These are phyloP conservation scores for Hydrophis major DNA, from an alignment of 2,797 vertebrate genomes.

Conservation along the genomic window DNA sequence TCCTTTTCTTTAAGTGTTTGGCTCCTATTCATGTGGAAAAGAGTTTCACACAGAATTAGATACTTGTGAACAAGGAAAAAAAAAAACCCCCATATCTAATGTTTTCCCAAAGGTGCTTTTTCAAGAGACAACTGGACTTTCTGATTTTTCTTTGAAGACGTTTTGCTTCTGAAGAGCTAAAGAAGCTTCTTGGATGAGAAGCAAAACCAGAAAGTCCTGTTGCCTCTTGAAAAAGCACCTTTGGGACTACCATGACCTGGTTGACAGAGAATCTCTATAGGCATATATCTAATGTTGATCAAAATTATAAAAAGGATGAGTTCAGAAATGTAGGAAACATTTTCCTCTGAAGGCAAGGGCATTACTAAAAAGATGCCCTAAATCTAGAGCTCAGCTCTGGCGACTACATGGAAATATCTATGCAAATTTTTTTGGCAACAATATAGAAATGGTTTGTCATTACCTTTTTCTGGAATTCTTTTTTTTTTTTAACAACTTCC, in stretches of 20 bases:
- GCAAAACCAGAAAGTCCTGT: too few relatives aligned
- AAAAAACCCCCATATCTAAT: background rate
- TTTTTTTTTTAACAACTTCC: background rate
- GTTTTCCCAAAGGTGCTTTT: background rate
- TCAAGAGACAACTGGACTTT: background rate
- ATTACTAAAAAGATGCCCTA: background rate
- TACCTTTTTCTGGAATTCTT: background rate
- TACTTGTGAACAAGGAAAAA: background rate
- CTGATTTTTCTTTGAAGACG: background rate
- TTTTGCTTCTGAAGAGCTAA: too few relatives aligned
- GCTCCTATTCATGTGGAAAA: background rate
- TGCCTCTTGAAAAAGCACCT: too few relatives aligned
- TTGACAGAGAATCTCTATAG: background rate
- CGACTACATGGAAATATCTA: background rate
- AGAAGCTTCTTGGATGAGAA: too few relatives aligned
- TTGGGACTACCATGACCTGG: background rate
- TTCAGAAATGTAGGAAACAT: background rate
- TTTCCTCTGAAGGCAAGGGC: background rate
- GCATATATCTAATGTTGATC: background rate
- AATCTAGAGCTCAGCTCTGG: background rate
- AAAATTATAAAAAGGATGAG: background rate
- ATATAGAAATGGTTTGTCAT: background rate
- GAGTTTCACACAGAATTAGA: background rate
- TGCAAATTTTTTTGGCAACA: background rate
- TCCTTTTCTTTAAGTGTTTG: background rate